Conservation (phyloP, 2,113 vertebrate species). For the Gambusia affinis region DNA sequence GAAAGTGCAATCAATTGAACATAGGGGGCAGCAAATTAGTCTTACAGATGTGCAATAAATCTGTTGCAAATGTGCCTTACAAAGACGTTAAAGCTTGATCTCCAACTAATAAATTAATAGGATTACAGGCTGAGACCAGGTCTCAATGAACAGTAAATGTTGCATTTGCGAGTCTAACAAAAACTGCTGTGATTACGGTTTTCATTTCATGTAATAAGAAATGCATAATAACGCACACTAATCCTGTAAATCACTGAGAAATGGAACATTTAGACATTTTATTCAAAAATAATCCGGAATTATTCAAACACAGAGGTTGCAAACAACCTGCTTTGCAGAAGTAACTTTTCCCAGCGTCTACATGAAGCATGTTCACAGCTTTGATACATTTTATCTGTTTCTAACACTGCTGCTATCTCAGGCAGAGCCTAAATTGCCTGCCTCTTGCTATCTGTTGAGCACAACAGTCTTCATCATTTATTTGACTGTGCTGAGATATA, state of each 20-base stretch:
- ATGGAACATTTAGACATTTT: slow-evolving; percentile 2
- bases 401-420: slow-evolving; percentile 31
- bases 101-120: not conserved
- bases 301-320: slow-evolving; percentile 38
- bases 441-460: slow-evolving; percentile 39
- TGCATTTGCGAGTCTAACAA: not conserved
- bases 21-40: slow-evolving; percentile 7
- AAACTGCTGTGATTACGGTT: not conserved
- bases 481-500: slow-evolving; percentile 5
- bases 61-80: not conserved
- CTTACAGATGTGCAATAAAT: not conserved
- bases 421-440: slow-evolving; percentile 51
- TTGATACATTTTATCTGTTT: slow-evolving; percentile 48
- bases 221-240: not conserved
- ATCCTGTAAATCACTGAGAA: slow-evolving; percentile 10
- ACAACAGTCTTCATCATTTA: slow-evolving; percentile 49
- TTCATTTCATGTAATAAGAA: too few relatives aligned
- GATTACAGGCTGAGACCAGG: not conserved
- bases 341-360: slow-evolving; percentile 41
- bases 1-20: slow-evolving; percentile 25
- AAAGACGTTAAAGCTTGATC: not conserved
- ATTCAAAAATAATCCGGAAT: slow-evolving; percentile 17
- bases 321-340: slow-evolving; percentile 41
- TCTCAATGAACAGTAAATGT: not conserved
- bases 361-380: slow-evolving; percentile 25